Conservation (phyloP, 2,113 vertebrate genomes). For the Oriolus oriolus region DNA sequence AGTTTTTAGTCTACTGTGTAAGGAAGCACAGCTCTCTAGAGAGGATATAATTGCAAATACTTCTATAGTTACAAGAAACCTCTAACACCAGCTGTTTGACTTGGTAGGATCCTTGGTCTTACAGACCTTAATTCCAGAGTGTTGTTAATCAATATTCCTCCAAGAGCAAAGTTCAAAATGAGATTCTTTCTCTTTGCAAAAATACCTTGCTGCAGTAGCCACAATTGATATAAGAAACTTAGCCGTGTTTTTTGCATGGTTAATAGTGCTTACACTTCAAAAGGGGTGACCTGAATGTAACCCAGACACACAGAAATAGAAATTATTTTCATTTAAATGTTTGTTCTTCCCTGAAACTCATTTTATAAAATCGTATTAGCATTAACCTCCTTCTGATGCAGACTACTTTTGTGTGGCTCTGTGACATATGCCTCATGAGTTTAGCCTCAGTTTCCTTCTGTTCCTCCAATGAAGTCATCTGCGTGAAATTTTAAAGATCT, state of each 20-base stretch:
- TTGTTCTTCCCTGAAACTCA: neutral
- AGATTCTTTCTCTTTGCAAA: neutral
- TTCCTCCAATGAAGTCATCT: neutral
- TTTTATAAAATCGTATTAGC: neutral
- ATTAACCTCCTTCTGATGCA: neutral
- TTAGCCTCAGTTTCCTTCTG: constrained; percentile 32
- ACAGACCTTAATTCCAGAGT: neutral
- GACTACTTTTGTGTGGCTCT: neutral
- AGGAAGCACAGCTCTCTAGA: neutral
- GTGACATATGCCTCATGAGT: neutral
- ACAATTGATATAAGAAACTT: neutral
- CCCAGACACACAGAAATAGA: neutral
- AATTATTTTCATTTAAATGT: neutral
- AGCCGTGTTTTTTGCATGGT: neutral
- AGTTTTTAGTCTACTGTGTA: neutral
- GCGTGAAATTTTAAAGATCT: neutral
- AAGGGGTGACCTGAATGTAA: neutral
- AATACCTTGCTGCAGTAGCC: neutral
- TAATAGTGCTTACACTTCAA: neutral
- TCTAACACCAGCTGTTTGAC: neutral
- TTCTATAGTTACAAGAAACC: neutral
- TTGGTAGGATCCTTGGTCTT: neutral
- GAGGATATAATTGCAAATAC: neutral
- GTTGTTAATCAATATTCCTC: neutral
- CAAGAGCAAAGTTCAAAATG: neutral